Conservation (phyloP, 2,113 vertebrate species). For the Nibea albiflora region DNA sequence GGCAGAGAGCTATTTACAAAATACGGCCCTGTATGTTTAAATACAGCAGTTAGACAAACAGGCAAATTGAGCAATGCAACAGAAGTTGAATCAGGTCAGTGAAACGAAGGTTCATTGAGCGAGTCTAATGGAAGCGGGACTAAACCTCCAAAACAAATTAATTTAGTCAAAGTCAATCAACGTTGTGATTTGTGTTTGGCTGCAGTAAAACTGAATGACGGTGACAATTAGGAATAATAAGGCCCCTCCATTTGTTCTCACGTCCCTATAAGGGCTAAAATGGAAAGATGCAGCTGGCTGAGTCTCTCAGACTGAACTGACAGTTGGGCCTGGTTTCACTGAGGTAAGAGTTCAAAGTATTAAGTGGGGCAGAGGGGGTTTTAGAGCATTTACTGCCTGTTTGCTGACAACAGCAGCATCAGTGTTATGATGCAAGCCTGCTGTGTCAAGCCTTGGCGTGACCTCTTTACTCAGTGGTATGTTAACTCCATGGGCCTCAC, state of each 20-base stretch:
- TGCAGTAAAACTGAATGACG: conserved; percentile 43
- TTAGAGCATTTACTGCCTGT: conserved; percentile 32
- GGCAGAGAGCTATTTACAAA: conserved; percentile 49
- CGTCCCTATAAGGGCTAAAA: conserved; percentile 19
- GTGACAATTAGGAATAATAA: conserved; percentile 68
- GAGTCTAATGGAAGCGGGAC: conserved; percentile 45
- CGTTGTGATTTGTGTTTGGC: conserved; percentile 49
- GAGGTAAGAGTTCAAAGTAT: conserved; percentile 24
- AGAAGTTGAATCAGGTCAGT: conserved; percentile 70
- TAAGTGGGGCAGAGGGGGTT: conserved; percentile 65
- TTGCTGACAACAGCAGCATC: conserved; percentile 33
- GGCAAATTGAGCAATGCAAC: conserved; percentile 46
- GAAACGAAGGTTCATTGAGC: conserved; percentile 51
- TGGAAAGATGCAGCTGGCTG: conserved; percentile 6
- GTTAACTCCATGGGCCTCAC: conserved; percentile 20
- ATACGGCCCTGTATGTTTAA: conserved; percentile 55
- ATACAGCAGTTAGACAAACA: conserved; percentile 41
- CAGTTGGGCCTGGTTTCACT: conserved; percentile 22
- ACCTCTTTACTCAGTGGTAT: conserved; percentile 54
- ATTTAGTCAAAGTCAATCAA: conserved; percentile 71
- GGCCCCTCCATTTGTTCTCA: conserved; percentile 60
- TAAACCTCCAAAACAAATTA: conserved; percentile 52
- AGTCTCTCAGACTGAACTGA: neutral
- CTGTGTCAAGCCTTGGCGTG: conserved; percentile 49
- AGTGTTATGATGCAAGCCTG: conserved; percentile 30